Base-by-base conservation (phyloP, 1,140 invertebrate genomes). In the Choristoneura fumiferana region DNA sequence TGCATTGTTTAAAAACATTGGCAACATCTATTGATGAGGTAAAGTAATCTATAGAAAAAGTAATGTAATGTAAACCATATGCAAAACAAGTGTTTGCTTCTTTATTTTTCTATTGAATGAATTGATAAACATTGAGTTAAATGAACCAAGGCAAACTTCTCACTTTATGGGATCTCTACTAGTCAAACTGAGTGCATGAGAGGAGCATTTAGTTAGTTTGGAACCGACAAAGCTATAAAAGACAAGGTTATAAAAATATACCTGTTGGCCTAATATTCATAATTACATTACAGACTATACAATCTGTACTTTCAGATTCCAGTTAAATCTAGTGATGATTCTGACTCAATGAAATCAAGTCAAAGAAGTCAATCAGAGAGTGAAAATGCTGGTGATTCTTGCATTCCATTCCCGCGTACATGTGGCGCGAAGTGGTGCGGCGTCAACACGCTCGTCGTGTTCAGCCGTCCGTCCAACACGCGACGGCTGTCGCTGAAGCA, bases 381-480 rank as follows among this genome's bases (percentile, higher is more conserved):
- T 57, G 89, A 89, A 37, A 87, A 83, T 54, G 81, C 84, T 0
- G 87, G 94, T 58, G 95, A 96, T 76, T 92, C 94, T n/a, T 96
- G 94, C 69, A 96, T 99, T 63, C 97, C 97, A 0, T 99, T 98
- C 89, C 97, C 97, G 0, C 91, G 96, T 56, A 98, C 97, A 0
- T 98, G 96, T 9, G 97, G 97, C 3, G 97, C 96, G 0, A 95
- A 95, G 77, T 99, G 98, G 91, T 98, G 96, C 87, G 94, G 94
- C 36, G 95, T 95, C 22, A 95, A 95, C 67, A 92, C 94, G 17
- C 87, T 97, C 18, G 95, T 97, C 6, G 96, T 95, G 60, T 98
- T 98, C 84, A 95, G 95, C 40, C 92, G 96, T 59, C 94, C 95
- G 0, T 91, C 93, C 8, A 94, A 95, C 69, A 90, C 94, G 1